Evolutionary conservation across 2,797 vertebrate species (phyloP).

Genomic region (Sebastes miniatus): DNA sequence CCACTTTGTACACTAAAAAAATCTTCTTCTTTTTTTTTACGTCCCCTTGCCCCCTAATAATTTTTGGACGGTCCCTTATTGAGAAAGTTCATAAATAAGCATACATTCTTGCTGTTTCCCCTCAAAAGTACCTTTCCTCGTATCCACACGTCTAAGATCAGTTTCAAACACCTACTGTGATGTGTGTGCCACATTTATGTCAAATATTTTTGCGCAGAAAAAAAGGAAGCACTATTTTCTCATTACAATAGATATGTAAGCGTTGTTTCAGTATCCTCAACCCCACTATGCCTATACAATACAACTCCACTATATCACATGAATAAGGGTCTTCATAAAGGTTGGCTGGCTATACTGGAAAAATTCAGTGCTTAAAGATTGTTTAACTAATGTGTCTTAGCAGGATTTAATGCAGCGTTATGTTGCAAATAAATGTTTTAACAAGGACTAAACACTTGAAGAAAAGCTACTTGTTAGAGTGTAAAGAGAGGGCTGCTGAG

Average conservation of each 20-base stretch:
- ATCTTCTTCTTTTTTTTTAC: too few relatives aligned
- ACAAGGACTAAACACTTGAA: constrained; percentile 67
- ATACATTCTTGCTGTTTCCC: background rate
- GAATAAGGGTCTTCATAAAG: background rate
- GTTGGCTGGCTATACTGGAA: background rate
- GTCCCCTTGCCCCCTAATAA: background rate
- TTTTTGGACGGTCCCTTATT: background rate
- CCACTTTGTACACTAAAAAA: background rate
- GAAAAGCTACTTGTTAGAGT: constrained; percentile 56
- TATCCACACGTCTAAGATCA: background rate
- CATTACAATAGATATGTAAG: background rate
- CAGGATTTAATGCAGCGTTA: constrained; percentile 50
- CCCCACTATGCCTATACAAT: background rate
- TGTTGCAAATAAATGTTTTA: constrained; percentile 66
- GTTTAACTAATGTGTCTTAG: constrained; percentile 57
- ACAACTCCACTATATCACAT: background rate
- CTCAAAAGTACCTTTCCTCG: background rate
- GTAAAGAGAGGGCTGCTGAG: constrained; percentile 28
- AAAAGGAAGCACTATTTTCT: background rate
- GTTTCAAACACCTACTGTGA: background rate
- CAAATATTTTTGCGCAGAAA: background rate
- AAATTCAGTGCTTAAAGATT: constrained; percentile 35
- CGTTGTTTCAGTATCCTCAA: background rate
- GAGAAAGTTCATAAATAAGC: background rate
- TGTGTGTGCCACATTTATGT: background rate